These are phyloP conservation scores for Toxotes chatareus DNA, from an alignment of 2,113 vertebrate genomes.

Conservation along the genomic window DNA sequence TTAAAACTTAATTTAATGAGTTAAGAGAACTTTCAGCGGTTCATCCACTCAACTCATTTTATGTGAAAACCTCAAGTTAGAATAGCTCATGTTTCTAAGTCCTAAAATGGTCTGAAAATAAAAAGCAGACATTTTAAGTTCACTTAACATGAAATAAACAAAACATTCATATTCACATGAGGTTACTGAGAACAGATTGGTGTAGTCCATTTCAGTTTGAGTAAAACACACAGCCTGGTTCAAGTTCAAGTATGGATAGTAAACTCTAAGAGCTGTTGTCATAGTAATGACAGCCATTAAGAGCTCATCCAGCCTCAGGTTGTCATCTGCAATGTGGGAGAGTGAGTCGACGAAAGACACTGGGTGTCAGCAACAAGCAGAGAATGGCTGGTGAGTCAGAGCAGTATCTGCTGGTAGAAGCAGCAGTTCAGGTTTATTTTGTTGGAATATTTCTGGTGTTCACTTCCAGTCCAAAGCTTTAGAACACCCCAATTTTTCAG, in stretches of 20 bases:
- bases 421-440: not conserved
- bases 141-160: too few relatives aligned
- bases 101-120: too few relatives aligned
- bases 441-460: not conserved
- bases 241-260: slow-evolving; percentile 14
- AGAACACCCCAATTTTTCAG: too few relatives aligned
- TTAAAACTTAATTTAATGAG: too few relatives aligned
- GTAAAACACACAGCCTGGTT: slow-evolving; percentile 11
- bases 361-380: not conserved
- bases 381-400: not conserved
- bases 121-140: too few relatives aligned
- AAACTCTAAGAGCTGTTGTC: slow-evolving; percentile 21
- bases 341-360: not conserved
- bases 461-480: too few relatives aligned
- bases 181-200: too few relatives aligned
- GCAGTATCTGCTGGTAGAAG: not conserved
- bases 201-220: not conserved
- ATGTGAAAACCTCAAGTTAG: too few relatives aligned
- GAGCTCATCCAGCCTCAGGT: not conserved
- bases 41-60: too few relatives aligned
- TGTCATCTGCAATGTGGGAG: not conserved
- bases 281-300: slow-evolving; percentile 25
- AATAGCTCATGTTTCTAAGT: too few relatives aligned
- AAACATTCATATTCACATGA: too few relatives aligned
- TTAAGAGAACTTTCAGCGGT: too few relatives aligned